Conservation (phyloP, 2,888 invertebrate genomes). For the Drosophila mercatorum region DNA sequence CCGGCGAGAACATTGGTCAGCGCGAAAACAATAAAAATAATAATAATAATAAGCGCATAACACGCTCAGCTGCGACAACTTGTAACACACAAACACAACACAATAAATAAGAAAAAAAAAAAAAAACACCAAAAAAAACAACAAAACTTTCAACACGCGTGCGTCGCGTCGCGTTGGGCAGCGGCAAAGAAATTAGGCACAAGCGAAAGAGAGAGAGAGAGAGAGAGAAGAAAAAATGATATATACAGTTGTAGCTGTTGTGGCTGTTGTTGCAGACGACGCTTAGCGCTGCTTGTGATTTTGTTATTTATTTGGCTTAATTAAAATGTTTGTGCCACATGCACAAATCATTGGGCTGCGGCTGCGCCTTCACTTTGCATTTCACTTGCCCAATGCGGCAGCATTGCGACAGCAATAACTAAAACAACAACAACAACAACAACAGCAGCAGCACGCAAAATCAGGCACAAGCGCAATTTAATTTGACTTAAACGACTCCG, state of each 20-base stretch:
- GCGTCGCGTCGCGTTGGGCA: conserved; percentile 40
- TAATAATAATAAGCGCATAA: conserved; percentile 23
- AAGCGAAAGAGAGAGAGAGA: background rate
- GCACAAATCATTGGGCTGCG: conserved; percentile 45
- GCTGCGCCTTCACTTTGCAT: conserved; percentile 60
- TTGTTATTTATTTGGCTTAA: conserved; percentile 28
- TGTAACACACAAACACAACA: conserved; percentile 2
- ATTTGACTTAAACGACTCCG: conserved; percentile 36
- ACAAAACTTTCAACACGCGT: conserved; percentile 54
- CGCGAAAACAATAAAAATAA: conserved; percentile 7
- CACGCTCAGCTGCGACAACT: background rate
- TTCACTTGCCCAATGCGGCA: conserved; percentile 47
- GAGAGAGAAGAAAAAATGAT: background rate
- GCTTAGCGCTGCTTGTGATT: conserved; percentile 25
- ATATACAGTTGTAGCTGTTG: background rate
- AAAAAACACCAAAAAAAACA: conserved; percentile 17
- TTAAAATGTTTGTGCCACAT: conserved; percentile 50
- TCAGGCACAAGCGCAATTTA: conserved; percentile 32
- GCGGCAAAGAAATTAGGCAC: conserved; percentile 4
- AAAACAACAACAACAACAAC: conserved; percentile 6
- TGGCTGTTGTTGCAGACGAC: conserved; percentile 5
- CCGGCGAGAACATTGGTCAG: conserved; percentile 74
- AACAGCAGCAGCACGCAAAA: conserved; percentile 10
- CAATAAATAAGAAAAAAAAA: background rate
- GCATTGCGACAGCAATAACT: conserved; percentile 19